Evolutionary conservation across 2,888 invertebrate genomes (phyloP).

Genomic region (Lamellibrachia columna): DNA sequence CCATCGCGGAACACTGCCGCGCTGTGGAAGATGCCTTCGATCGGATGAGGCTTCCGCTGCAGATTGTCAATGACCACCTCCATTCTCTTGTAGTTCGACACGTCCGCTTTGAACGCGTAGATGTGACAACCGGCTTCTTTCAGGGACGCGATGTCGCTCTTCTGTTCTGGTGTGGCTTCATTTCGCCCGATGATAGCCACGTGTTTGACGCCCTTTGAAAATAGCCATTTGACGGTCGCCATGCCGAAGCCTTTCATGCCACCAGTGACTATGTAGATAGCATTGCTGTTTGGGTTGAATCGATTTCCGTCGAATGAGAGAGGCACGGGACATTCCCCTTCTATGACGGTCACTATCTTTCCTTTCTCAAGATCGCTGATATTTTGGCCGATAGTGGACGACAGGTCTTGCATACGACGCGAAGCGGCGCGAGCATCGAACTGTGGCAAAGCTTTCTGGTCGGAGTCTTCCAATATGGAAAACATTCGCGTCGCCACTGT

Average conservation of each 20-base stretch:
- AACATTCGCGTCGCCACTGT: neutral
- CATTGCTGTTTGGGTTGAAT: neutral
- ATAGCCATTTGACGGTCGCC: neutral
- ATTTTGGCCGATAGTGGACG: neutral
- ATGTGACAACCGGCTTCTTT: conserved; percentile 3
- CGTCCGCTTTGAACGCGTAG: conserved; percentile 1
- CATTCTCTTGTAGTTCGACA: conserved; percentile 16
- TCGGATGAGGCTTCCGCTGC: neutral
- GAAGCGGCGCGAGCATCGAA: neutral
- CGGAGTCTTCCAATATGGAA: neutral
- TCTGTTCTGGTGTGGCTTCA: neutral
- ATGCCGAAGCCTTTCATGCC: neutral
- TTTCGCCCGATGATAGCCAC: neutral
- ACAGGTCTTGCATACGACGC: neutral
- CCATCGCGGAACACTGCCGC: neutral
- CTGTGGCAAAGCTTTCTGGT: neutral
- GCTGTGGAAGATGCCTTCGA: conserved; percentile 21
- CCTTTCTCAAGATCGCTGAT: neutral
- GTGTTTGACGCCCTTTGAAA: neutral
- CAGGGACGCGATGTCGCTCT: neutral
- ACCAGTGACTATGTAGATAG: neutral
- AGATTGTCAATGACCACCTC: neutral
- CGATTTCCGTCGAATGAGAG: neutral
- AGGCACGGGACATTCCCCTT: neutral
- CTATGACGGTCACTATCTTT: neutral